Evolutionary conservation across 2,113 vertebrate genomes (phyloP).

Genomic region (Hyperopisus bebe): DNA sequence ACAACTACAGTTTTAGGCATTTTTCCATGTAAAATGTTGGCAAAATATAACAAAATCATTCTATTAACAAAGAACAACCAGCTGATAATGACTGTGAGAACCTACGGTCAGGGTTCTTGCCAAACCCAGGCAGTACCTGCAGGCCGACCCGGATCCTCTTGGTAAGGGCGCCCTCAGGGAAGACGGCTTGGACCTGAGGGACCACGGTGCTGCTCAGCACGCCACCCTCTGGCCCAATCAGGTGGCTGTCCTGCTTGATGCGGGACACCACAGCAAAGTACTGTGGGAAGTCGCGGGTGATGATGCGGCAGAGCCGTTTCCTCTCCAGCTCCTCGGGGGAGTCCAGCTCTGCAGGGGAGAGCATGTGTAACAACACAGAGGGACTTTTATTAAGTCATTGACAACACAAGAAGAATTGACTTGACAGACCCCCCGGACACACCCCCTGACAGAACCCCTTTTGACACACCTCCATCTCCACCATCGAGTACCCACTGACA

Average conservation of each 20-base stretch:
- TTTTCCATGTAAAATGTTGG: not conserved
- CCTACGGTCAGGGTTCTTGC: not conserved
- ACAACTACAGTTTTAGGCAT: not conserved
- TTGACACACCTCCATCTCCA: not conserved
- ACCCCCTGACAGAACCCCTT: constrained; percentile 51
- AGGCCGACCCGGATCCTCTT: constrained; percentile 93
- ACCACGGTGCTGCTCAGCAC: constrained; percentile 94
- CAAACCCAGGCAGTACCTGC: constrained; percentile 66
- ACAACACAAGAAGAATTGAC: not conserved
- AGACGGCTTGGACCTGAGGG: constrained; percentile 89
- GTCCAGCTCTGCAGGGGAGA: constrained; percentile 71
- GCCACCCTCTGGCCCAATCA: constrained; percentile 94
- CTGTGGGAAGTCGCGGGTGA: constrained; percentile 93
- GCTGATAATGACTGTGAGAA: not conserved
- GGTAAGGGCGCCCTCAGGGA: constrained; percentile 91
- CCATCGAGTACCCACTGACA: not conserved
- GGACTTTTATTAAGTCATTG: not conserved
- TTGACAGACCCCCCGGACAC: not conserved
- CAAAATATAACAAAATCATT: not conserved
- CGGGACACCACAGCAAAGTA: constrained; percentile 96
- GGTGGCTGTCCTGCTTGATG: constrained; percentile 90
- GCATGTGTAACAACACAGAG: not conserved
- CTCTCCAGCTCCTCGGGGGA: constrained; percentile 84
- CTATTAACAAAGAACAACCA: not conserved
- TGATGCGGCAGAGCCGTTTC: constrained; percentile 92